These are phyloP conservation scores for Apaloderma vittatum DNA, from an alignment of 2,113 vertebrate genomes.

Conservation along the genomic window DNA sequence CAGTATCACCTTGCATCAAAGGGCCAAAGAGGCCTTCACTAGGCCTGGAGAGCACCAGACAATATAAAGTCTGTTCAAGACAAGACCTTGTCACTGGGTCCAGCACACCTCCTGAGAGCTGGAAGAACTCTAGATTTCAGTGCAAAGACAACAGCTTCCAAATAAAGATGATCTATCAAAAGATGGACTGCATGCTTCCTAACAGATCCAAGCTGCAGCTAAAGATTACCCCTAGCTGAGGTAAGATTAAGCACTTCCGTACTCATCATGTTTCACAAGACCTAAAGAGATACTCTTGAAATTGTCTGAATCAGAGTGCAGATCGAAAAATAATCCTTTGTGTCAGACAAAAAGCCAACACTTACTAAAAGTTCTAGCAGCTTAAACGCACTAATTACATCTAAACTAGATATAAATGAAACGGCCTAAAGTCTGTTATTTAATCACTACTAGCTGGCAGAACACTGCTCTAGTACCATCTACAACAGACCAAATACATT, in stretches of 20 bases:
- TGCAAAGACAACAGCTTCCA: not conserved
- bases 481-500: not conserved
- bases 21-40: not conserved
- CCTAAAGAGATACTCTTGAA: not conserved
- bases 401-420: not conserved
- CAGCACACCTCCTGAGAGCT: not conserved
- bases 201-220: not conserved
- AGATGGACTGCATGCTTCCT: not conserved
- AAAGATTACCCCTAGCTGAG: not conserved
- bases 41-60: not conserved
- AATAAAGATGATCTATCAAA: not conserved
- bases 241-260: not conserved
- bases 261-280: not conserved
- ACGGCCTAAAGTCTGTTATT: not conserved
- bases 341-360: not conserved
- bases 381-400: not conserved
- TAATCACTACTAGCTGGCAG: not conserved
- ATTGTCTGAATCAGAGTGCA: not conserved
- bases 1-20: not conserved
- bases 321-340: not conserved
- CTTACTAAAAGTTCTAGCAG: not conserved
- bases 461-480: not conserved
- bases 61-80: not conserved
- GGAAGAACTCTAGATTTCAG: not conserved
- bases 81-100: not conserved